Evolutionary conservation across 2,888 invertebrate genomes (phyloP).

Genomic region (Drosophila maculinotata): DNA sequence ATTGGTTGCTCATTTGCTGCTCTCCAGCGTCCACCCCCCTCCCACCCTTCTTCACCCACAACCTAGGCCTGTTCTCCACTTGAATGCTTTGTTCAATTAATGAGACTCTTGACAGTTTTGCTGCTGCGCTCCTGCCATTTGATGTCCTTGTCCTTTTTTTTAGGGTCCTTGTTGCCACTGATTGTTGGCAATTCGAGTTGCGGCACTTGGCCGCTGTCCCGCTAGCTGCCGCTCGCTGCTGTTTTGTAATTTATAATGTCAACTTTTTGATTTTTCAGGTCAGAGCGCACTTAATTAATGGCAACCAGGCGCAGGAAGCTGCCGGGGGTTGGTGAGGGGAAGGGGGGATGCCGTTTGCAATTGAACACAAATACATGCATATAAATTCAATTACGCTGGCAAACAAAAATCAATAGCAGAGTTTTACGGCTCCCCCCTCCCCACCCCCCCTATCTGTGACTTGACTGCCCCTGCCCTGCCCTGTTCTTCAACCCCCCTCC

Average conservation of each 20-base stretch:
- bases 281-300: conserved; percentile 77
- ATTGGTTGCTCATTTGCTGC: conserved; percentile 74
- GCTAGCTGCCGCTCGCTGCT: conserved; percentile 33
- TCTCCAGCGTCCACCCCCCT: neutral
- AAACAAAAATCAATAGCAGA: conserved; percentile 73
- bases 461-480: neutral
- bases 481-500: neutral
- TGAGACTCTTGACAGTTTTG: conserved; percentile 82
- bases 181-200: conserved; percentile 48
- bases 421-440: conserved; percentile 31
- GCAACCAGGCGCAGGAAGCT: conserved; percentile 42
- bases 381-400: conserved; percentile 73
- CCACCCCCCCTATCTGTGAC: no score
- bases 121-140: conserved; percentile 29
- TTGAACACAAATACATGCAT: conserved; percentile 63
- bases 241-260: conserved; percentile 79
- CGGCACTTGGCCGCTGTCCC: conserved; percentile 34
- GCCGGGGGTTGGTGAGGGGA: neutral
- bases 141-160: conserved; percentile 31
- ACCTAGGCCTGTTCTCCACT: conserved; percentile 56
- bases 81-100: conserved; percentile 81
- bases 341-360: conserved; percentile 40
- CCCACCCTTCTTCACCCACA: neutral
- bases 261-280: conserved; percentile 82
- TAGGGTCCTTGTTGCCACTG: conserved; percentile 29